Base-by-base conservation (phyloP, 2,797 vertebrate genomes). In the Sebastes nivosus region DNA sequence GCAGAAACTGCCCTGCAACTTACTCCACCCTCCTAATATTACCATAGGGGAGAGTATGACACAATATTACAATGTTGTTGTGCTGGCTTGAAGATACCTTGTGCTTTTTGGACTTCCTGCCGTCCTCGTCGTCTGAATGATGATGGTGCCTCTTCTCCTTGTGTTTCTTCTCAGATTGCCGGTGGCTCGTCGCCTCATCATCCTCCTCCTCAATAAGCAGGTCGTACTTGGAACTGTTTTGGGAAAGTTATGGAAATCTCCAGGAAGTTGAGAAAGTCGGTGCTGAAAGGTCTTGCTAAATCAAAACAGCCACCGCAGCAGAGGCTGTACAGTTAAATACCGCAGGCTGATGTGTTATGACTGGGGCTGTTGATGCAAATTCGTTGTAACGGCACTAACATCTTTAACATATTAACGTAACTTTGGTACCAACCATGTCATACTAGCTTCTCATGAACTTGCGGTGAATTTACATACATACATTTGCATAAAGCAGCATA, bases 171-270 rank as follows among this genome's bases (percentile, higher is more conserved):
- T 96, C 94, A 18, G 91, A 86, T 61, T 90, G 96, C 0, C 75
- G 92, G n/a, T 93, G 95, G 86, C 95, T 92, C 1, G 83, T 75
- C 10, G 93, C 95, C 42, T 96, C 96, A 25, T 92, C 90, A 9
- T 97, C 96, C 1, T 98, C 97, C 32, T 98, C 97, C 32, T 98
- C 97, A 12, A 98, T 90, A 34, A 99, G 84, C 68, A 99, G 95
- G 67, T 98, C 97, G 7, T 99, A 99, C 82, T 95, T 97, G 32
- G 96, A 92, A 81, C 97, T 99, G 38, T 42, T 91, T 69, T 10
- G 13, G 59, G 14, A 83, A 80, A 18, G 92, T 98, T 96, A 97
- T 88, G 96, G 94, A 90, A 85, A 92, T 58, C 80, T 60, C 24
- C 63, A 30, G 55, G 25, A 77, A 66, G 30, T 38, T 46, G 7